Conservation (phyloP, 2,797 vertebrate species). For the Pangasius macronema region DNA sequence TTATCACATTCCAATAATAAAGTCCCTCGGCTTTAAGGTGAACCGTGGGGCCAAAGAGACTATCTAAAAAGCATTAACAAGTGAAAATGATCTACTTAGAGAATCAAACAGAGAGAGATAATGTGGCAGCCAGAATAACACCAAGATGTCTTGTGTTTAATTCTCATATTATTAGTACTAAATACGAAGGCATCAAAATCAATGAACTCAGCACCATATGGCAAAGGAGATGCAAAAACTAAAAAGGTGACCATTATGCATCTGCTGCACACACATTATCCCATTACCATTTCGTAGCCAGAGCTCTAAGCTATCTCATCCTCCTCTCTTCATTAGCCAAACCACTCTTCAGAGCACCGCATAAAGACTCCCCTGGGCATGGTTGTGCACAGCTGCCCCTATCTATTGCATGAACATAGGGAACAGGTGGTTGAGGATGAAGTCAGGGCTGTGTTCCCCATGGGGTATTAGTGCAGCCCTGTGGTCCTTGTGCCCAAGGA, state of each 20-base stretch:
- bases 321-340: constrained; percentile 50
- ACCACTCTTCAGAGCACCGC: constrained; percentile 36
- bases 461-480: background rate
- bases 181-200: constrained; percentile 16
- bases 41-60: background rate
- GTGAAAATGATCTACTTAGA: background rate
- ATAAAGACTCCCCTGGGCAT: constrained; percentile 18
- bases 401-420: background rate
- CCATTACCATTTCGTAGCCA: constrained; percentile 45
- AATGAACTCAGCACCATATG: constrained; percentile 36
- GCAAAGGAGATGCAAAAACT: constrained; percentile 31
- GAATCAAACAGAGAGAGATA: background rate
- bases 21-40: background rate
- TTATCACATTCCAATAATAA: background rate
- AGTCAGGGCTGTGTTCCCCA: background rate
- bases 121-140: constrained; percentile 12
- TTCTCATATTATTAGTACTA: constrained; percentile 10
- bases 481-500: background rate
- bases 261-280: constrained; percentile 43
- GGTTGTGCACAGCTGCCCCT: constrained; percentile 4
- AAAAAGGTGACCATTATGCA: constrained; percentile 38
- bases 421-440: constrained; percentile 19
- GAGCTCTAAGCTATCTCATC: constrained; percentile 45
- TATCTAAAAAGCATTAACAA: background rate
- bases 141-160: background rate